Base-by-base conservation (phyloP, 2,888 invertebrate genomes). In the Stegana nigrithorax region DNA sequence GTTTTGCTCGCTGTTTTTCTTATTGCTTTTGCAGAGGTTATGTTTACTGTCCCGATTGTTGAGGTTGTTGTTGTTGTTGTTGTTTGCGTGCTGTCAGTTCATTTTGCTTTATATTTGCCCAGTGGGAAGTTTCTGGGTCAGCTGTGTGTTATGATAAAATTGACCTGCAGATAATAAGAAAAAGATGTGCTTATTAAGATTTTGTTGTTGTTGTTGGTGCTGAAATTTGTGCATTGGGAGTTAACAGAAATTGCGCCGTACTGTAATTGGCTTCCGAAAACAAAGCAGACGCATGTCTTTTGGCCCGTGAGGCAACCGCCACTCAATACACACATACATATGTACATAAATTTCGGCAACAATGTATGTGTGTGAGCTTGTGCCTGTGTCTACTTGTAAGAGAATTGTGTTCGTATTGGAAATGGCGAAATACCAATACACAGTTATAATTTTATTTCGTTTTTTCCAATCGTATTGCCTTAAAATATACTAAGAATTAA, bases 21-120 rank as follows among this genome's bases (percentile, higher is more conserved):
- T 36, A n/a, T 36, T 29, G 6, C 6, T 29, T 29, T 29, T 10
- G 29, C 10, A 6, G 29, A 29, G 29, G 10, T n/a, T 7, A 29
- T 51, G 51, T 51, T 51, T 51, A 27, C 51, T 51, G 14, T 53
- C 12, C 17, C 17, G 17, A 10, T 53, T 25, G 21, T 36, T n/a
- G n/a, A n/a, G n/a, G n/a, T 47, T 47, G 7, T 25, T 12, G 2
- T 47, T 47, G 2, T 47, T 25, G 1, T 47, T 47, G 8, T 47
- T 47, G 47, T 21, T 55, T 55, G 53, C 36, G 32, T 55, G 23
- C 27, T 55, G 53, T 55, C 53, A 36, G 32, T 36, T 8, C 39
- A 39, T 39, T n/a, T n/a, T 39, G 17, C 39, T 14, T 39, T 39
- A 17, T 39, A 14, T 39, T 5, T 39, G 14, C 17, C 14, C 39